Evolutionary conservation across 2,888 invertebrate genomes (phyloP).

Genomic region (Drosophila pullipes): DNA sequence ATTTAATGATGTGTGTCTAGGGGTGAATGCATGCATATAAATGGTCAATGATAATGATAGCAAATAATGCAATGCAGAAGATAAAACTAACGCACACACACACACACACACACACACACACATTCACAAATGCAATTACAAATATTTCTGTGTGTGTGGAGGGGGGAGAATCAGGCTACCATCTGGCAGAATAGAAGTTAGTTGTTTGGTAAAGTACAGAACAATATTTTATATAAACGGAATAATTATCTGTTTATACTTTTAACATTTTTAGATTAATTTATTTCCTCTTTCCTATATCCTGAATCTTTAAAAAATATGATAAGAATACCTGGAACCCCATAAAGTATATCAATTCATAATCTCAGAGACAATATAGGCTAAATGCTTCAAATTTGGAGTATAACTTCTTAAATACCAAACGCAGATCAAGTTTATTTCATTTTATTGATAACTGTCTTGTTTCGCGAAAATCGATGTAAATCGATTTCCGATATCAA

Average conservation of each 20-base stretch:
- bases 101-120: not conserved
- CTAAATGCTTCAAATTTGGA: not conserved
- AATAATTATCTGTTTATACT: not conserved
- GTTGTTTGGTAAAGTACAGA: not conserved
- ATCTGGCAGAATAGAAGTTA: conserved; percentile 23
- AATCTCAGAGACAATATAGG: not conserved
- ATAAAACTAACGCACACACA: conserved; percentile 1
- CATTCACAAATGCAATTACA: conserved; percentile 5
- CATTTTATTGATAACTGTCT: not conserved
- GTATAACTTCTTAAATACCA: not conserved
- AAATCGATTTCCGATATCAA: not conserved
- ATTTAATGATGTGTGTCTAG: conserved; percentile 58
- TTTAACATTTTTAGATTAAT: not conserved
- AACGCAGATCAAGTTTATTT: not conserved
- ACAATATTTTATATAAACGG: not conserved
- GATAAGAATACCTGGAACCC: not conserved
- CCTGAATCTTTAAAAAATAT: not conserved
- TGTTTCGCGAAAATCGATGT: not conserved
- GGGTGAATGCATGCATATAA: conserved; percentile 22
- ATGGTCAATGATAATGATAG: conserved; percentile 44
- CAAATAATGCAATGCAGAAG: conserved; percentile 36
- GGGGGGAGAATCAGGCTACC: not conserved
- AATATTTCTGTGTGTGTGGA: not conserved
- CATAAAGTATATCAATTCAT: not conserved
- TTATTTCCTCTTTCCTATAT: not conserved